Evolutionary conservation across 2,113 vertebrate species (phyloP), one percentile per base, ranked within the genome.

Genomic region (Terrapene triunguis): DNA sequence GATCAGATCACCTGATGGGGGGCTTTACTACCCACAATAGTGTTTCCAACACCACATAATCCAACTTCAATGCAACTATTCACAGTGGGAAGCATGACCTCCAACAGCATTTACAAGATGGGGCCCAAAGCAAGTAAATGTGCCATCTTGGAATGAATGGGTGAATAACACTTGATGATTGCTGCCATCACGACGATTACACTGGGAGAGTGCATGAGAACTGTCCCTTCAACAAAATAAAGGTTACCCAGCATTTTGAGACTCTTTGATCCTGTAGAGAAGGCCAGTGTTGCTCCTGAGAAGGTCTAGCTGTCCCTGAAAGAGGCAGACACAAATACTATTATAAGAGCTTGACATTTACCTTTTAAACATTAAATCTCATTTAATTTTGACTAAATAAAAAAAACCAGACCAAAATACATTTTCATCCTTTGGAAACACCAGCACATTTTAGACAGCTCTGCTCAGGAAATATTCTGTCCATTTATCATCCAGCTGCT

Each of bases 251-350:
- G 98, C 92, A 90, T 98, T 98, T 96, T 99, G 99, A 19, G 98
- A 91, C 86, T 99, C 99, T 96, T 99, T 99, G 96, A 99, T 97
- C 90, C 99, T 98, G 96, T 99, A 99, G 11, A 99, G 97, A 65
- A 99, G 99, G 19, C 99, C 99, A 32, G 98, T 98, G 80, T 98
- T 99, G 98, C 99, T 99, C 95, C 99, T 98, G 93, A 99, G 98
- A 62, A 99, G 98, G 95, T 99, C 99, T 98, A 99, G 97, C 48
- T 99, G 99, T 53, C 99, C 99, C 99, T 99, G 97, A 74, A 92
- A 96, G 85, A 95, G 57, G 87, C 5, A 32, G 35, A 19, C 51
- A 96, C 17, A 78, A 78, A 88, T 1, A 84, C 16, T 6, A 76
- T 54, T 11, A 80, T 80, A 62, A 91, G 38, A 85, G 76, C 0